A percentile compares a stretch with the other conserved stretches of the same genome.
Evolutionary conservation across 2,888 invertebrate genomes (phyloP).

Genomic region (Therioaphis trifolii): DNA sequence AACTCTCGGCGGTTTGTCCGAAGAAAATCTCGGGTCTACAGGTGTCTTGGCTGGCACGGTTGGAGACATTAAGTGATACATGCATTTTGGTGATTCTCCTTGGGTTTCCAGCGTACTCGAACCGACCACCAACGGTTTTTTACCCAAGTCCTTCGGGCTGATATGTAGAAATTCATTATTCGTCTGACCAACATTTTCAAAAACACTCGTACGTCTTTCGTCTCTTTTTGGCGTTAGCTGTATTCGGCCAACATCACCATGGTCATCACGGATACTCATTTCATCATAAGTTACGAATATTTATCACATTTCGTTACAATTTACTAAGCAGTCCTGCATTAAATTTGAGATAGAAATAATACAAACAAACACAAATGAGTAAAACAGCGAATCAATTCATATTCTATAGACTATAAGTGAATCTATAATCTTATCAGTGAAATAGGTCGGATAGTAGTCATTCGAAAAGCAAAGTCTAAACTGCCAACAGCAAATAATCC

Average conservation of each 20-base stretch:
- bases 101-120: conserved; percentile 63
- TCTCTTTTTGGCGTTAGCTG: not conserved
- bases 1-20: conserved; percentile 50
- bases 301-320: conserved; percentile 50
- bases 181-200: conserved; percentile 9
- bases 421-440: not conserved
- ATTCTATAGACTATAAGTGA: not conserved
- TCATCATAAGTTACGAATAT: conserved; percentile 55
- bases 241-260: conserved; percentile 10
- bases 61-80: conserved; percentile 64
- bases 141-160: not conserved
- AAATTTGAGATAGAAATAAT: not conserved
- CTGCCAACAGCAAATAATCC: not conserved
- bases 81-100: conserved; percentile 65
- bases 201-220: not conserved
- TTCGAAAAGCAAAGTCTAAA: conserved; percentile 13
- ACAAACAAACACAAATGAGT: not conserved
- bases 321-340: conserved; percentile 26
- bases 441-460: conserved; percentile 22
- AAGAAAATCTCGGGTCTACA: conserved; percentile 57
- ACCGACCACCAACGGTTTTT: conserved; percentile 42
- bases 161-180: not conserved
- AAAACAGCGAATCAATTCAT: not conserved
- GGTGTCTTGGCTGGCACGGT: conserved; percentile 45
- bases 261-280: conserved; percentile 57